Percentiles rank a stretch among this genome's conserved stretches.
Conservation (phyloP, 2,797 vertebrate species). For the Sebastes trivittatus region DNA sequence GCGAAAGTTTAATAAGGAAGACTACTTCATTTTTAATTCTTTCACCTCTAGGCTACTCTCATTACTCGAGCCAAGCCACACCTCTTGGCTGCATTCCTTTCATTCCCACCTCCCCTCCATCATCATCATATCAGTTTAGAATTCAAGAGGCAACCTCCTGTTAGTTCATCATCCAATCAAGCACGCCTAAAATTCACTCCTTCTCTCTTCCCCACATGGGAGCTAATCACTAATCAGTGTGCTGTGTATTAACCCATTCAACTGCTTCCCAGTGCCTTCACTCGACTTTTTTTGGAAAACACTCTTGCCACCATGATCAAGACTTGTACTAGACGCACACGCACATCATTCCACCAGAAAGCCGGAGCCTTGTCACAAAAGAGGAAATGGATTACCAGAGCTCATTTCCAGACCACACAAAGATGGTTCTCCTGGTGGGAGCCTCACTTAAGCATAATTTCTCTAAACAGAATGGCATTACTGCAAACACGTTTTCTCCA, state of each 20-base stretch:
- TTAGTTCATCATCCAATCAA: constrained; percentile 58
- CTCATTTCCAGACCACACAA: constrained; percentile 13
- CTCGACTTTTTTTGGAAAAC: constrained; percentile 19
- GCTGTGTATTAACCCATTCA: constrained; percentile 52
- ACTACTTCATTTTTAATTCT: constrained; percentile 63
- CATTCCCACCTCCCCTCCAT: constrained; percentile 32
- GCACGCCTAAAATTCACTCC: constrained; percentile 36
- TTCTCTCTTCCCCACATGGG: constrained; percentile 32
- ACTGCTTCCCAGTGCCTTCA: neutral
- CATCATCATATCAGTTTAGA: constrained; percentile 45
- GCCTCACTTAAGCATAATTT: constrained; percentile 5
- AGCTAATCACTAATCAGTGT: constrained; percentile 50
- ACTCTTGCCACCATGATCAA: neutral
- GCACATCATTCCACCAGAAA: neutral
- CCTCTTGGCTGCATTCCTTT: constrained; percentile 47
- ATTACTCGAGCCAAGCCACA: constrained; percentile 55
- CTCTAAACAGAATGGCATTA: neutral
- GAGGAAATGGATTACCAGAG: constrained; percentile 14
- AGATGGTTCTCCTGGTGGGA: neutral
- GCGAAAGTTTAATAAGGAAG: constrained; percentile 62
- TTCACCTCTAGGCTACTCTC: constrained; percentile 58
- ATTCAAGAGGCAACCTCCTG: constrained; percentile 51
- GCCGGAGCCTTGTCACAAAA: neutral
- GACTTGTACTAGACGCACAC: neutral
- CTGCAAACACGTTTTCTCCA: neutral